Percentiles rank a stretch among this genome's conserved stretches.
Evolutionary conservation across 2,888 invertebrate species (phyloP).

Genomic region (Chrysolina oricalcia): DNA sequence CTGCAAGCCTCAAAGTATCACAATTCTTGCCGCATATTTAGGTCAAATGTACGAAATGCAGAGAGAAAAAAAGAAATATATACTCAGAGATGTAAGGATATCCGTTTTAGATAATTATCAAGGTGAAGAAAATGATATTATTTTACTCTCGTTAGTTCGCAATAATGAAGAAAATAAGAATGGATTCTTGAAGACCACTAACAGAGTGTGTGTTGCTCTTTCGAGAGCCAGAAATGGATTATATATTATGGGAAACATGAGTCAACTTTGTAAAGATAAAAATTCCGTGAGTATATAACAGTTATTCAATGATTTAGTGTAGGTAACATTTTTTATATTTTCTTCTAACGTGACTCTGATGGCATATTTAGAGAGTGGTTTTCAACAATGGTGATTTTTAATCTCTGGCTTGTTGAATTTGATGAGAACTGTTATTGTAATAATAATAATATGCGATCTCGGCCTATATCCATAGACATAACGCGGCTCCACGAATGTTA

Average conservation of each 20-base stretch:
- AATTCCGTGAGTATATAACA: constrained; percentile 29
- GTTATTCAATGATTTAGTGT: no score
- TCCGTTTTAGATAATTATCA: constrained; percentile 86
- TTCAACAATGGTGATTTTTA: no score
- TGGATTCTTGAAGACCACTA: constrained; percentile 71
- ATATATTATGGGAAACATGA: constrained; percentile 84
- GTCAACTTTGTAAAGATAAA: constrained; percentile 73
- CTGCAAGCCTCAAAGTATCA: constrained; percentile 78
- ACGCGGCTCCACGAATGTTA: no score
- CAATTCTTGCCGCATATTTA: constrained; percentile 82
- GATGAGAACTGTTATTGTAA: no score
- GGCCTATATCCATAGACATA: no score
- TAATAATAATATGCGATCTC: no score
- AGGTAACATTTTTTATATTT: no score
- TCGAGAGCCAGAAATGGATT: constrained; percentile 83
- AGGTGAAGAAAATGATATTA: constrained; percentile 85
- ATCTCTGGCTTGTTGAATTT: no score
- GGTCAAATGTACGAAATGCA: constrained; percentile 79
- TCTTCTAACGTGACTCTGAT: no score
- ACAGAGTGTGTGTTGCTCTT: constrained; percentile 85
- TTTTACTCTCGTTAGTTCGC: constrained; percentile 84
- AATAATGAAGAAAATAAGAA: constrained; percentile 78
- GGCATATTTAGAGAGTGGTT: no score
- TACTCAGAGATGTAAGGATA: constrained; percentile 74
- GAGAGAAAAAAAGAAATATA: constrained; percentile 74